Base-by-base conservation (phyloP, 53 echinoderm and acorn worm genomes). In the Holothuria scabra region DNA sequence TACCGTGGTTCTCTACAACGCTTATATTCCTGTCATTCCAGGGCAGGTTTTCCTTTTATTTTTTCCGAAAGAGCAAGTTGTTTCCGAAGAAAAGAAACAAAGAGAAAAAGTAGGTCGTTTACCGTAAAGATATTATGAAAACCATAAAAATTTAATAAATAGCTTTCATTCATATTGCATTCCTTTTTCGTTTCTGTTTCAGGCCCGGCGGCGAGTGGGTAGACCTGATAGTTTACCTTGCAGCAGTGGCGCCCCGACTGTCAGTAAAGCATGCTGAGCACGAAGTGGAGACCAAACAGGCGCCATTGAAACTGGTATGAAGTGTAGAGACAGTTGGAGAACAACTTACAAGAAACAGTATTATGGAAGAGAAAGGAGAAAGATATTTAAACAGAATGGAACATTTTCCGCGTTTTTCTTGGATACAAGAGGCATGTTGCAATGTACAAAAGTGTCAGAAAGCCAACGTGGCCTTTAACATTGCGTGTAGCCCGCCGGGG, bases 191-290 rank as follows among this genome's bases (percentile, higher is more conserved):
- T 2, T 14, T 57, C 23, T 59, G 28, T 16, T 56, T 12, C 84
- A 84, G 84, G 68, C 84, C 67, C 67, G 84, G 68, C 67, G 84
- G 84, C 84, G 84, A 28, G 84, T 66, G 22, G 84, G 84, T 26
- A 59, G 68, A 67, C 84, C 84, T 12, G 84, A 84, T 68, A 62
- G 56, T 30, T 29, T 84, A 28, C 84, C 84, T 30, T 84, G 84
- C 58, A 84, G 67, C 56, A 84, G 84, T 28, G 84, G 67, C 11
- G 84, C 84, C 24, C 34, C 84, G 12, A 56, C 84, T 38, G 62
- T 81, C 38, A 81, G 82, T 22, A 81, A 81, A 64, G 82, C 82
- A 28, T 81, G 82, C 64, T 81, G 82, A 81, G 35, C 26, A 11
- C 26, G 14, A 11, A 20, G 24, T 0, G 4, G 59, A 78, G 21